Percentiles rank a stretch among this genome's conserved stretches.
Conservation (phyloP, 2,113 vertebrate species). For the Coptodon rendalli region DNA sequence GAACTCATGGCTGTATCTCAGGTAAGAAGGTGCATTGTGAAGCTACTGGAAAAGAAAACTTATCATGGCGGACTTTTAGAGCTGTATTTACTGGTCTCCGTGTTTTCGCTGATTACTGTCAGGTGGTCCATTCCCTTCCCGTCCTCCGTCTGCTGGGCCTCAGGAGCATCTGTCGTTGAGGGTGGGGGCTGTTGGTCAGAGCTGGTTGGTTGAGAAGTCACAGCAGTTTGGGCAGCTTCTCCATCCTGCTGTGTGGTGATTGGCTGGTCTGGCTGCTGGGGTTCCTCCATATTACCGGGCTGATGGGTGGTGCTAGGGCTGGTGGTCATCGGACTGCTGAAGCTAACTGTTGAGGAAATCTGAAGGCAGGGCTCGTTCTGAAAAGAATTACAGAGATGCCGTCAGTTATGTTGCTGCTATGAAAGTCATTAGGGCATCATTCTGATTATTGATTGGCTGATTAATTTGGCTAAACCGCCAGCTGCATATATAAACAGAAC, state of each 20-base stretch:
- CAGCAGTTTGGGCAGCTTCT: neutral
- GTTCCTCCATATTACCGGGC: slow-evolving; percentile 34
- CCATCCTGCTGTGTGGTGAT: slow-evolving; percentile 9
- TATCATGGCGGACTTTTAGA: neutral
- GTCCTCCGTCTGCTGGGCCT: neutral
- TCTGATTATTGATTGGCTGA: neutral
- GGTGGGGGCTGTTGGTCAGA: neutral
- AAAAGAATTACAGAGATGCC: neutral
- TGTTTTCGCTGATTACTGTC: slow-evolving; percentile 44
- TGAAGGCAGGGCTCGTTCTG: neutral
- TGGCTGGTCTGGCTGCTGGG: slow-evolving; percentile 40
- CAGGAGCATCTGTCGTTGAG: neutral
- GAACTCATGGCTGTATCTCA: neutral
- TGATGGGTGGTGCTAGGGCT: slow-evolving; percentile 6
- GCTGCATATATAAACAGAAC: neutral
- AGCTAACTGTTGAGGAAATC: neutral
- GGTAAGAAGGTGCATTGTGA: neutral
- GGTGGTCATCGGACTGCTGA: slow-evolving; percentile 9
- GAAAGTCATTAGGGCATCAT: neutral
- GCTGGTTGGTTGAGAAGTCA: slow-evolving; percentile 35
- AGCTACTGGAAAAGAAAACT: neutral
- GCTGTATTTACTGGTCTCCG: slow-evolving; percentile 52
- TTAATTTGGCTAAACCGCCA: neutral
- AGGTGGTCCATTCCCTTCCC: slow-evolving; percentile 44
- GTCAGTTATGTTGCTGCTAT: neutral